phyloP scores from a whole-genome alignment of 2,113 vertebrate species.

The Rhinichthys klamathensis region DNA sequence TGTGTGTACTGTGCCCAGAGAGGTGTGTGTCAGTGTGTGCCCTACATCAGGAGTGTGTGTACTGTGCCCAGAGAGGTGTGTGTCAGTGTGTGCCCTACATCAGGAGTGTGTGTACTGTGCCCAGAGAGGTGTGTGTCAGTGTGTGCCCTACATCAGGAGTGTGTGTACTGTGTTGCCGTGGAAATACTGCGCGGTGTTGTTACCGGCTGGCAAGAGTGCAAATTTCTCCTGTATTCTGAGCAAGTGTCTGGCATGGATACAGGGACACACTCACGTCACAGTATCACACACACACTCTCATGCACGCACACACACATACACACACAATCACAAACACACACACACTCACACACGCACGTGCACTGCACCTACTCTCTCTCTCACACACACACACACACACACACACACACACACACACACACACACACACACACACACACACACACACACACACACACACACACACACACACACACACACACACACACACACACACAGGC shows the following conservation, averaged over 20 bases:
- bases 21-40: no score
- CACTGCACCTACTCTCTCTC: not conserved
- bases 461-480: no score
- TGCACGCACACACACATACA: slow-evolving; percentile 40
- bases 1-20: no score
- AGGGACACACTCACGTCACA: slow-evolving; percentile 10
- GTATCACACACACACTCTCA: no score
- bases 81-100: slow-evolving; percentile 54
- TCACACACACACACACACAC: slow-evolving; percentile 43
- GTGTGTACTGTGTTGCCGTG: slow-evolving; percentile 49
- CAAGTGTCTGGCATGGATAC: slow-evolving; percentile 50
- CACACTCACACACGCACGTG: no score
- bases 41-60: slow-evolving; percentile 39
- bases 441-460: no score
- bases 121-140: slow-evolving; percentile 53
- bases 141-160: slow-evolving; percentile 47
- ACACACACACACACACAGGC: no score
- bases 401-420: no score
- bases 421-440: no score
- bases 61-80: slow-evolving; percentile 51
- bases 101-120: slow-evolving; percentile 40
- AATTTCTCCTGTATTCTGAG: slow-evolving; percentile 21
- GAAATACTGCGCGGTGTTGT: slow-evolving; percentile 50
- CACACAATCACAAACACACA: not conserved
- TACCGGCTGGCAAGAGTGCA: slow-evolving; percentile 47